Conservation (phyloP, 1,140 invertebrate genomes). For the Spodoptera frugiperda region DNA sequence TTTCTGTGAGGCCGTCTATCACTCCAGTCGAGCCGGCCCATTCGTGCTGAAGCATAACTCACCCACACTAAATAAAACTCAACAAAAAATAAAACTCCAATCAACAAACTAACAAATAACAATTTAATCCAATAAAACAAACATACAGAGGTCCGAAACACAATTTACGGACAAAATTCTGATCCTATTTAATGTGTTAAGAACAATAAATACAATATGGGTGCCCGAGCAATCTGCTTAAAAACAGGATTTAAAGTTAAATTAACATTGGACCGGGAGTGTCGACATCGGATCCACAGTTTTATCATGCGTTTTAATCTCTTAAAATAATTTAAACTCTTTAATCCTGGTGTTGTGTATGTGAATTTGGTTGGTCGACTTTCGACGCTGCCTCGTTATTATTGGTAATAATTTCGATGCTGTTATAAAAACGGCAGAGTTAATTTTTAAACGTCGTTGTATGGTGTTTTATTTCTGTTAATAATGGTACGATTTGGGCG, state of each 20-base stretch:
- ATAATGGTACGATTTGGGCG: not conserved
- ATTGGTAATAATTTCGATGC: slow-evolving; percentile 5
- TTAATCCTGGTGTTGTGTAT: slow-evolving; percentile 69
- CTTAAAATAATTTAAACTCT: slow-evolving; percentile 79
- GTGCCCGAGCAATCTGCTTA: slow-evolving; percentile 47
- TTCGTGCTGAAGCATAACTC: too few species aligned
- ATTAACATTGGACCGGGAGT: slow-evolving; percentile 67
- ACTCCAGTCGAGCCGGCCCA: too few species aligned
- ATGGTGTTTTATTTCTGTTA: not conserved
- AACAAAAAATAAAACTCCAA: slow-evolving; percentile 1
- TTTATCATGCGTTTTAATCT: slow-evolving; percentile 74
- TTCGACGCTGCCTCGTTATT: slow-evolving; percentile 26
- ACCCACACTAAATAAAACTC: too few species aligned
- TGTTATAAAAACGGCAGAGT: not conserved
- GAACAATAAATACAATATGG: slow-evolving; percentile 46
- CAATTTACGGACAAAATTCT: slow-evolving; percentile 41
- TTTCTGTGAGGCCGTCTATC: too few species aligned
- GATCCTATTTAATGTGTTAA: slow-evolving; percentile 44
- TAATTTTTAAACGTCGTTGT: not conserved
- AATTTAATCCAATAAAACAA: slow-evolving; percentile 24
- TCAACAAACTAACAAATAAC: not conserved
- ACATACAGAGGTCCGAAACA: slow-evolving; percentile 27
- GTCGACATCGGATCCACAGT: slow-evolving; percentile 58
- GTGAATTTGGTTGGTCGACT: slow-evolving; percentile 35
- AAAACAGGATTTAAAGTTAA: slow-evolving; percentile 73